Base-by-base conservation (phyloP, 2,797 vertebrate species). In the Nasua narica region DNA sequence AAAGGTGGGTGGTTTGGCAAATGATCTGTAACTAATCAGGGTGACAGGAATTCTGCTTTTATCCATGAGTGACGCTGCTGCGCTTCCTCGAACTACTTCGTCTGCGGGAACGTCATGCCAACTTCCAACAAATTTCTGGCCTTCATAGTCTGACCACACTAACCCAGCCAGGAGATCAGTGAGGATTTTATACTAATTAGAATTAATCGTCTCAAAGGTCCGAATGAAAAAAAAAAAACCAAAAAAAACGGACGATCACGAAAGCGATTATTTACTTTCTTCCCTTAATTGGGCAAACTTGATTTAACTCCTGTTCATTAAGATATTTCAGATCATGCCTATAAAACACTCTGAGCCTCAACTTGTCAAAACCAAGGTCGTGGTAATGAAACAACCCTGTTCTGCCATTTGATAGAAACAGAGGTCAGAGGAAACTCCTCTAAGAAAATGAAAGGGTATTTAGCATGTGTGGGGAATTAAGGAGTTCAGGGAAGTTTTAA, bases 281-380 rank as follows among this genome's bases (percentile, higher is more conserved):
- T 94, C 16, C 46, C 32, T 92, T 96, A 95, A 90, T 74, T 91
- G 65, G 56, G 48, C 19, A 85, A 89, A 85, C 16, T 48, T 95
- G 50, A 87, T 78, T 94, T 91, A 94, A 94, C 84, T 95, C 94
- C 35, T 9, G 43, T 88, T 72, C 16, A 82, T 90, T 77, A 87
- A 72, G 58, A 52, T 88, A 89, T 85, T 78, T 60, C 27, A 65
- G 40, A 84, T 56, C 25, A 90, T 16, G 56, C 40, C 52, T 70
- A 46, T 85, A 91, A 94, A 96, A 78, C 23, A 46, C 16, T 5
- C 46, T 37, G 35, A 74, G 25, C n/a, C 86, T 46, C 48, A 81
- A 67, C 40, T 90, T 94, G 43, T 89, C 60, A 74, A 96, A 90
- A 95, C 87, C 29, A 87, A 87, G 60, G 29, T 52, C 78, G 95